Percentiles rank a stretch among this genome's conserved stretches.
Evolutionary conservation across 2,797 vertebrate genomes (phyloP).

Genomic region (Babyrousa celebensis): DNA sequence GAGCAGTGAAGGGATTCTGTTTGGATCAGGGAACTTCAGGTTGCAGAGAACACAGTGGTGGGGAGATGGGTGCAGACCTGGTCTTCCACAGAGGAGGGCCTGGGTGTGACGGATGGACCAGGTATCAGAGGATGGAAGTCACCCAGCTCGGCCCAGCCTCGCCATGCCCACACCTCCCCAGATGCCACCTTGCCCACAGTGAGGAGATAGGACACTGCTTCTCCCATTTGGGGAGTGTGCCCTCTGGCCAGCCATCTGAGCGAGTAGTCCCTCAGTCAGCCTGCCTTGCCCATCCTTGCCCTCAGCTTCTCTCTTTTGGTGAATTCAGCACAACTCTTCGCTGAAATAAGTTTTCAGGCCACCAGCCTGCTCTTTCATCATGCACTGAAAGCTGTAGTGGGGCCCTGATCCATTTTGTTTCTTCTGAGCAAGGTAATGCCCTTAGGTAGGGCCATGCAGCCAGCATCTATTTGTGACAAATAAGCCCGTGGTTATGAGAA

Average conservation of each 20-base stretch:
- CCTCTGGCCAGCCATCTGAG: conserved; percentile 5
- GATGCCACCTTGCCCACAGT: neutral
- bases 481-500: neutral
- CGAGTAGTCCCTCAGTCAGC: neutral
- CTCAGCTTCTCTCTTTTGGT: neutral
- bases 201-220: neutral
- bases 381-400: neutral
- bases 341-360: neutral
- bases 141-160: neutral
- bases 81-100: neutral
- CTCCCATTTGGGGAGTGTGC: neutral
- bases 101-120: neutral
- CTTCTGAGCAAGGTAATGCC: neutral
- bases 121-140: neutral
- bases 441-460: accelerated
- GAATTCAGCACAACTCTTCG: neutral
- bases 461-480: neutral
- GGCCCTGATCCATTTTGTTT: neutral
- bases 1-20: neutral
- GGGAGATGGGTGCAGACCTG: neutral
- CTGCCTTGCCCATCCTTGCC: neutral
- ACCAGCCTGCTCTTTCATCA: neutral
- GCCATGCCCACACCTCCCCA: neutral
- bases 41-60: neutral
- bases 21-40: neutral